Evolutionary conservation across 2,797 vertebrate genomes (phyloP).

Genomic region (Cuculus canorus): DNA sequence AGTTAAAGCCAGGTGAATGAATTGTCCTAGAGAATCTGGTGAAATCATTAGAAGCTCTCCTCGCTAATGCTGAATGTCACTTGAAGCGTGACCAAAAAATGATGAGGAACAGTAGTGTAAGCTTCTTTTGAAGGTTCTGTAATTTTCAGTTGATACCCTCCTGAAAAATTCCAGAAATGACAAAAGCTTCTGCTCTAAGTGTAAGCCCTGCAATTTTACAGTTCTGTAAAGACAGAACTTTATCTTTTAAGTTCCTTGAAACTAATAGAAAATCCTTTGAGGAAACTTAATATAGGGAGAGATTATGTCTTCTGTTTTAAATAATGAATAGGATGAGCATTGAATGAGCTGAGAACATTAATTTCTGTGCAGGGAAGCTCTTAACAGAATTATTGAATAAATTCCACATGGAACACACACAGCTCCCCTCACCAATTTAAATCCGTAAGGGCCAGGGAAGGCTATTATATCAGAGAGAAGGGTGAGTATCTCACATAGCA

Average conservation of each 20-base stretch:
- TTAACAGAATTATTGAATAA: slow-evolving; percentile 65
- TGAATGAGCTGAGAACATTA: slow-evolving; percentile 63
- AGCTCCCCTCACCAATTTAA: slow-evolving; percentile 4
- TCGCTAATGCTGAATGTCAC: neutral
- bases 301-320: slow-evolving; percentile 35
- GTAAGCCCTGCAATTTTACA: neutral
- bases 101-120: neutral
- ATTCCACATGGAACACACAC: slow-evolving; percentile 10
- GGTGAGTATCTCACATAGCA: neutral
- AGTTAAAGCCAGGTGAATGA: neutral
- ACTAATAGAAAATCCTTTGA: slow-evolving; percentile 51
- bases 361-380: slow-evolving; percentile 42
- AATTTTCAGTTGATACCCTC: neutral
- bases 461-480: neutral
- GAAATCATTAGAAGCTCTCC: neutral
- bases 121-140: neutral
- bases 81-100: neutral
- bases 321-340: slow-evolving; percentile 36
- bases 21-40: neutral
- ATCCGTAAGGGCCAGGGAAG: neutral
- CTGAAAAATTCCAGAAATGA: neutral
- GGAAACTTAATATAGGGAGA: slow-evolving; percentile 32
- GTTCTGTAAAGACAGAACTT: neutral
- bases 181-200: neutral
- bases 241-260: slow-evolving; percentile 40